phyloP scores from a whole-genome alignment of 2,113 vertebrate genomes.

The Herpailurus yagouaroundi region DNA sequence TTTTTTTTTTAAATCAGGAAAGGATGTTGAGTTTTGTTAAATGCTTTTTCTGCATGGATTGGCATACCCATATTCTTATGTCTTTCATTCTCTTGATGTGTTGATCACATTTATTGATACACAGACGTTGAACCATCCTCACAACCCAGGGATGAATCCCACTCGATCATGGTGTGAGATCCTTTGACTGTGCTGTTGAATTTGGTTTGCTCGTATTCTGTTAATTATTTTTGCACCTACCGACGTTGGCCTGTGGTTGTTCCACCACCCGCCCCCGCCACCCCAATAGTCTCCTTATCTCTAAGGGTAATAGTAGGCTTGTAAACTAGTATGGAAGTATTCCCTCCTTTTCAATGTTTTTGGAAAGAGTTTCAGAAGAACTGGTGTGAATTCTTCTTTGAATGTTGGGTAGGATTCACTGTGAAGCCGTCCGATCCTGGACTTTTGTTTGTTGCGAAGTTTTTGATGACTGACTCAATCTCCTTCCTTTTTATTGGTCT shows the following conservation, averaged over 20 bases:
- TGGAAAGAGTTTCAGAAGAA: not conserved
- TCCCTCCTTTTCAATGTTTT: not conserved
- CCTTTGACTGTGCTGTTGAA: not conserved
- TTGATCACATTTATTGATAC: not conserved
- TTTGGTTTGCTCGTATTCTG: not conserved
- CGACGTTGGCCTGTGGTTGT: not conserved
- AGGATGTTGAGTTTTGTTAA: not conserved
- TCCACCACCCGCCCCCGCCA: fast-evolving
- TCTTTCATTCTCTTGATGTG: not conserved
- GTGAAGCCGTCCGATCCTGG: not conserved
- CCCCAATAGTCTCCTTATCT: not conserved
- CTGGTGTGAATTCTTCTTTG: not conserved
- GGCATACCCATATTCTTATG: not conserved
- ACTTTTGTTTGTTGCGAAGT: not conserved
- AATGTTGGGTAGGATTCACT: not conserved
- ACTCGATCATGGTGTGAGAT: not conserved
- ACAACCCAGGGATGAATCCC: not conserved
- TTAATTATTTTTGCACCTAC: not conserved
- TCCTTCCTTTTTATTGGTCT: not conserved
- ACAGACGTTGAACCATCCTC: not conserved
- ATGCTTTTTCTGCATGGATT: not conserved
- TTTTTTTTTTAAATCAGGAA: not conserved
- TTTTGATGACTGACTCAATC: not conserved
- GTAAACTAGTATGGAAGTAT: not conserved
- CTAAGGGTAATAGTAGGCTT: not conserved